Evolutionary conservation across 2,113 vertebrate genomes (phyloP).

Genomic region (Ariopsis seemanni): DNA sequence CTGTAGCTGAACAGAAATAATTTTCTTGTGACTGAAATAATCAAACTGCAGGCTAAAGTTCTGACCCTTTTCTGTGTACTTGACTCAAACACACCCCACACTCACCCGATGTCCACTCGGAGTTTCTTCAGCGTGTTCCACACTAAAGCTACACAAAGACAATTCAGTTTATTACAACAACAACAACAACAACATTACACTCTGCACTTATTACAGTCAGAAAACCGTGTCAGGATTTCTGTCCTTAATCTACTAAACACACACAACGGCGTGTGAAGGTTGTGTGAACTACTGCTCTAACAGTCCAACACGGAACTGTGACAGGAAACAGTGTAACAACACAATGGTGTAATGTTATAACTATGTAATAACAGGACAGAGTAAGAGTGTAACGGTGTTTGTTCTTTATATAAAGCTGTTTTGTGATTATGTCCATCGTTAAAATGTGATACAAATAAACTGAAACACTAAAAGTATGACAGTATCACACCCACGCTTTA

Average conservation of each 20-base stretch:
- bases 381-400: too few relatives aligned
- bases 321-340: too few relatives aligned
- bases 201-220: neutral
- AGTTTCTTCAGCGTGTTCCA: constrained; percentile 75
- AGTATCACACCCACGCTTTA: too few relatives aligned
- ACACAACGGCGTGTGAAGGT: neutral
- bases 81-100: neutral
- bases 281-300: too few relatives aligned
- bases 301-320: too few relatives aligned
- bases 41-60: neutral
- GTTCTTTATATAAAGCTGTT: too few relatives aligned
- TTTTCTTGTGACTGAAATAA: neutral
- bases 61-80: too few relatives aligned
- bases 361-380: too few relatives aligned
- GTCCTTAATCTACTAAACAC: neutral
- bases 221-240: neutral
- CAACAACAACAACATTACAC: neutral
- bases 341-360: too few relatives aligned
- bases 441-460: too few relatives aligned
- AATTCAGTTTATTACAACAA: neutral
- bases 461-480: too few relatives aligned
- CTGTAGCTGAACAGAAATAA: neutral
- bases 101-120: constrained; percentile 65
- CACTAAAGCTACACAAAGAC: constrained; percentile 61
- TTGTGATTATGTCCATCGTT: too few relatives aligned